phyloP scores from a whole-genome alignment of 2,888 invertebrate genomes.

The Protonemura montana region DNA sequence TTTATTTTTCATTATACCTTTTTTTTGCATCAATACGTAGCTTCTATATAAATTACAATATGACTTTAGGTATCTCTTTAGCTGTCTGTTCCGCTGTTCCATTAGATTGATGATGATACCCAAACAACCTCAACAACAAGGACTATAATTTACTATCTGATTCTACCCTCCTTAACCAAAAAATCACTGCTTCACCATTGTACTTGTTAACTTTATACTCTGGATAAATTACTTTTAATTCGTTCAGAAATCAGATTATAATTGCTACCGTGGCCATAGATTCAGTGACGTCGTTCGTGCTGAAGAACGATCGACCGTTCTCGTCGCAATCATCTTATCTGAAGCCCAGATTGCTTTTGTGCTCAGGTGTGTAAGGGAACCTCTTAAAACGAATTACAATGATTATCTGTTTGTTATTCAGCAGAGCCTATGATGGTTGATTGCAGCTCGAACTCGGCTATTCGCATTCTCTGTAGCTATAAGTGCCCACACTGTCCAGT shows the following conservation, averaged over 20 bases:
- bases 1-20: too few species aligned
- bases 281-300: background rate
- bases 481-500: background rate
- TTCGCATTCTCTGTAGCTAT: background rate
- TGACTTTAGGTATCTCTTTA: too few species aligned
- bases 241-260: constrained; percentile 12
- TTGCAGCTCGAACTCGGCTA: background rate
- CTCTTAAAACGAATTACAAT: constrained; percentile 27
- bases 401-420: constrained; percentile 27
- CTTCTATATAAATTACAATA: too few species aligned
- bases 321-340: background rate
- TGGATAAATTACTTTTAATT: constrained; percentile 7
- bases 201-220: constrained; percentile 1
- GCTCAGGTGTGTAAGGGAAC: constrained; percentile 16
- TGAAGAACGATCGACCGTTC: background rate
- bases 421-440: background rate
- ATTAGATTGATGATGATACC: background rate
- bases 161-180: background rate
- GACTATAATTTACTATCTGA: background rate
- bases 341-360: background rate
- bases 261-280: background rate
- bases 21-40: too few species aligned
- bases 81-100: too few species aligned
- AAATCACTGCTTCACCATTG: background rate
- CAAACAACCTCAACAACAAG: background rate